phyloP scores from a whole-genome alignment of 2,113 vertebrate genomes.

The Corythoichthys intestinalis region DNA sequence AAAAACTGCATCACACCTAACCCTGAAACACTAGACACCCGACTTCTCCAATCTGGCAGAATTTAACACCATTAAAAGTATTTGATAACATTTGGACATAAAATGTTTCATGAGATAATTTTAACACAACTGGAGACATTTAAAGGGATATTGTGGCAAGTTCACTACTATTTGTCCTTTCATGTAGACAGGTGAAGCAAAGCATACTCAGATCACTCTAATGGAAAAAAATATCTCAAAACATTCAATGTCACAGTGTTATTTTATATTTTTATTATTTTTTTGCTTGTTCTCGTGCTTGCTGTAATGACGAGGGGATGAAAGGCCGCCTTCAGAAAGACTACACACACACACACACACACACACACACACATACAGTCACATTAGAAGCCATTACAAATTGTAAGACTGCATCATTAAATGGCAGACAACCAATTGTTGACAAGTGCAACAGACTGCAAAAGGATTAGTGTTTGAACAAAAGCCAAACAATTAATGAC shows the following conservation, averaged over 20 bases:
- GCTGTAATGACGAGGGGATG: slow-evolving; percentile 7
- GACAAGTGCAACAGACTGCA: slow-evolving; percentile 17
- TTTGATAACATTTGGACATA: slow-evolving; percentile 29
- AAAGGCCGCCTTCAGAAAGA: neutral
- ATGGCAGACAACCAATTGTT: slow-evolving; percentile 25
- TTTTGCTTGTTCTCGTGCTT: slow-evolving; percentile 17
- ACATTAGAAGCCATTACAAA: slow-evolving; percentile 22
- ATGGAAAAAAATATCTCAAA: slow-evolving; percentile 49
- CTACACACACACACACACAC: neutral
- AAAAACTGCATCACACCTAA: slow-evolving; percentile 26
- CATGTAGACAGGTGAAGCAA: slow-evolving; percentile 31
- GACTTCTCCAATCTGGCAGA: slow-evolving; percentile 22
- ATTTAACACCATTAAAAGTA: slow-evolving; percentile 46
- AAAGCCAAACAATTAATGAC: slow-evolving; percentile 29
- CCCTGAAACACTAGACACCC: slow-evolving; percentile 23
- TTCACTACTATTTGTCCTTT: slow-evolving; percentile 43
- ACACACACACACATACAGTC: neutral
- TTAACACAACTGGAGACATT: slow-evolving; percentile 35
- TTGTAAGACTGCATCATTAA: slow-evolving; percentile 27
- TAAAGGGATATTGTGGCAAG: slow-evolving; percentile 36
- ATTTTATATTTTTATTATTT: too few relatives aligned
- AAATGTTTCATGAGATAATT: slow-evolving; percentile 41
- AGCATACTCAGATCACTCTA: slow-evolving; percentile 42
- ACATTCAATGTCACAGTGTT: slow-evolving; percentile 39
- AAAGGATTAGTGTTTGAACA: slow-evolving; percentile 24